These are phyloP conservation scores for Clivina fossor DNA, from an alignment of 2,888 invertebrate genomes.

Conservation along the genomic window DNA sequence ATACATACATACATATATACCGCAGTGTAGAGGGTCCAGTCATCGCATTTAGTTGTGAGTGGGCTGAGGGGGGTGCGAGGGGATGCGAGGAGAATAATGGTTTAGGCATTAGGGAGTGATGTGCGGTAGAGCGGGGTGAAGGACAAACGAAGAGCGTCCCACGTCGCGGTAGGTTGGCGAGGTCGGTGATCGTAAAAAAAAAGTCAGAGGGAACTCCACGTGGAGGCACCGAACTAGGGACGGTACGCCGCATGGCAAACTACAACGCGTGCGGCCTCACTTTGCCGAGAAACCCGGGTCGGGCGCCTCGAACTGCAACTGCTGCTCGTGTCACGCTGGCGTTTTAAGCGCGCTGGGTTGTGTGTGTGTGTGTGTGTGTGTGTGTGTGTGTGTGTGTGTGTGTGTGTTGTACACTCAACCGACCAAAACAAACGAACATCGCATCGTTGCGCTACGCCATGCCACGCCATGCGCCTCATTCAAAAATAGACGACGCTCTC, in stretches of 20 bases:
- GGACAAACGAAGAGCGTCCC: conserved; percentile 56
- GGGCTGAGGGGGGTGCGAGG: conserved; percentile 2
- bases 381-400: not conserved
- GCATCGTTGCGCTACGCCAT: not conserved
- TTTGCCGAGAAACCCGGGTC: conserved; percentile 23
- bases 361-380: not conserved
- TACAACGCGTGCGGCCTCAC: conserved; percentile 55
- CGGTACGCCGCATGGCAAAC: conserved; percentile 29
- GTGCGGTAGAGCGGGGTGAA: conserved; percentile 40
- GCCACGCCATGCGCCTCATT: not conserved
- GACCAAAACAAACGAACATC: conserved; percentile 11
- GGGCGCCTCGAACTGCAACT: conserved; percentile 12
- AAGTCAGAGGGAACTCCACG: conserved; percentile 52
- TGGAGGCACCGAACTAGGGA: conserved; percentile 56
- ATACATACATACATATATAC: too few species aligned
- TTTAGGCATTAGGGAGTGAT: too few species aligned
- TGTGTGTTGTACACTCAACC: conserved; percentile 12
- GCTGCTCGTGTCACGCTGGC: conserved; percentile 20
- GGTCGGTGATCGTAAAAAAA: conserved; percentile 64
- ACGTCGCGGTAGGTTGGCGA: conserved; percentile 63
- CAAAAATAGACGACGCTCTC: not conserved
- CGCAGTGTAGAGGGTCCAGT: too few species aligned
- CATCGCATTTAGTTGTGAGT: not conserved
- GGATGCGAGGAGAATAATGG: not conserved
- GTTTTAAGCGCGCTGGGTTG: not conserved